Evolutionary conservation across 2,797 vertebrate species (phyloP).

Genomic region (Clarias laeviceps): DNA sequence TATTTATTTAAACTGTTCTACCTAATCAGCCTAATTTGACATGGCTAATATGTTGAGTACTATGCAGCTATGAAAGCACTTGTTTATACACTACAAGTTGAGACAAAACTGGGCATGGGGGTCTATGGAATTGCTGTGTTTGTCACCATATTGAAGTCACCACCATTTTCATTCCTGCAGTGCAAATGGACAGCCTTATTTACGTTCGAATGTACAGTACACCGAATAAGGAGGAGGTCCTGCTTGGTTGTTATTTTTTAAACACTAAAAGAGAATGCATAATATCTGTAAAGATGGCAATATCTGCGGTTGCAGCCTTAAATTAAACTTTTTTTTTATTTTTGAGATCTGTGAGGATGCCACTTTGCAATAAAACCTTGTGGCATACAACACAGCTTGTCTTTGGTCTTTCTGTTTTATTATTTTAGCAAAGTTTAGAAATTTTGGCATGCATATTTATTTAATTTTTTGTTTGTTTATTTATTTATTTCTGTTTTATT

Average conservation of each 20-base stretch:
- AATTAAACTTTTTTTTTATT: constrained; percentile 77
- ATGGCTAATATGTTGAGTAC: constrained; percentile 78
- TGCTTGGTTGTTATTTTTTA: constrained; percentile 80
- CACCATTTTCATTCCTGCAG: constrained; percentile 82
- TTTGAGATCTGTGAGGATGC: constrained; percentile 85
- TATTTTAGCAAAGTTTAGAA: background rate
- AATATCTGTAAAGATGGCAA: constrained; percentile 79
- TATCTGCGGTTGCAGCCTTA: constrained; percentile 90
- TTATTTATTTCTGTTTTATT: background rate
- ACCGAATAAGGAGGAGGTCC: constrained; percentile 72
- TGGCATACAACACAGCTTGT: constrained; percentile 82
- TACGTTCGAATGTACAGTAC: constrained; percentile 85
- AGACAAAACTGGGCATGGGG: constrained; percentile 59
- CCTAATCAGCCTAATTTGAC: constrained; percentile 72
- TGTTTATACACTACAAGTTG: constrained; percentile 71
- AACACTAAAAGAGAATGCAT: constrained; percentile 77
- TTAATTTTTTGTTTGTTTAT: background rate
- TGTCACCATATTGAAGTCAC: constrained; percentile 77
- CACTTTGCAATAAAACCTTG: constrained; percentile 94
- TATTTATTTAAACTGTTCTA: constrained; percentile 86
- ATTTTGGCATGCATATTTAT: background rate
- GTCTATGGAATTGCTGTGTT: constrained; percentile 78
- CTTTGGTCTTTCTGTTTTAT: constrained; percentile 67
- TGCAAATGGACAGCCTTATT: constrained; percentile 79
- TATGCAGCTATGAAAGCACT: constrained; percentile 87